Evolutionary conservation across 2,888 invertebrate genomes (phyloP), one percentile per base, ranked within the genome.

Genomic region (Patella depressa): DNA sequence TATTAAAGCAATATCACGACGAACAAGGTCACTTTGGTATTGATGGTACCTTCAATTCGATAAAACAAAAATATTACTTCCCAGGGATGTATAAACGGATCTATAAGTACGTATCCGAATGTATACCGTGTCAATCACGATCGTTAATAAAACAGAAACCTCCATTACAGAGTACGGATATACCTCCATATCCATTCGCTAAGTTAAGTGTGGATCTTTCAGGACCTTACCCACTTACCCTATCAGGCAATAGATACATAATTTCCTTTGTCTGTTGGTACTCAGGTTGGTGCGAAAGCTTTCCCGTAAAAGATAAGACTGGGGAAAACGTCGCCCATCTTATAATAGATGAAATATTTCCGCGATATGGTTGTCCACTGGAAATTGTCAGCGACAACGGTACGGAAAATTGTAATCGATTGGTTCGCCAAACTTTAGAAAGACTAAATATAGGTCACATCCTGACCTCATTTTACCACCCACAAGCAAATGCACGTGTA

Each of bases 211-310:
- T 75, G 14, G 75, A 75, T 75, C 45, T 75, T 53, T 71, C 71
- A n/a, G 75, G 75, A 9, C 75, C 75, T 19, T 75, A 75, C 24
- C 71, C 75, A 2, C 24, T 19, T 53, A 71, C 71, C 2, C 17
- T 75, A 53, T 75, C 75, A 19, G 75, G 75, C 2, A 75, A 75
- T 55, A 70, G 71, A 19, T 75, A 75, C 17, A 15, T 29, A 45
- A 17, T 24, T 12, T 19, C 19, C 12, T 59, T 59, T 59, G 59
- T 59, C 17, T 59, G 59, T 59, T n/a, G 17, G 19, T 59, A 59
- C 3, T 59, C 59, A 9, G 59, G 59, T 59, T 59, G 59, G 71
- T 72, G 74, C 19, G 81, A 79, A 77, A 73, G 77, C 3, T 80
- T n/a, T n/a, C n/a, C n/a, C n/a, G n/a, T n/a, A n/a, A n/a, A n/a